Evolutionary conservation across 2,113 vertebrate species (phyloP).

Genomic region (Mesitornis unicolor): DNA sequence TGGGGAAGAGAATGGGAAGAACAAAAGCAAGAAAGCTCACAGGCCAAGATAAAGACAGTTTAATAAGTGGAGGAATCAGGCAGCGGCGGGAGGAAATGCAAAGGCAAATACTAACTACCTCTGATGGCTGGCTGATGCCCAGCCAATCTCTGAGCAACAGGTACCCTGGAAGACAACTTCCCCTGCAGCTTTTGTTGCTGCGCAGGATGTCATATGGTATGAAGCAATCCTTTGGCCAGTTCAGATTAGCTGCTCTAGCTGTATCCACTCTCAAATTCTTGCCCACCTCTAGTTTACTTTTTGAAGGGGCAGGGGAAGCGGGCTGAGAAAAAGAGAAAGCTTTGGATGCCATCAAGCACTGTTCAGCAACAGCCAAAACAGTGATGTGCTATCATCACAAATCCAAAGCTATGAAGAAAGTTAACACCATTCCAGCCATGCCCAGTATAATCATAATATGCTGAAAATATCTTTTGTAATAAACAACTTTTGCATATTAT

Average conservation of each 20-base stretch:
- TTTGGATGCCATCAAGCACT: accelerated
- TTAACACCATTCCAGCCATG: neutral
- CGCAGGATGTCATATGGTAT: neutral
- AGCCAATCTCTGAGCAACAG: neutral
- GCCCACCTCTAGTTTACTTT: accelerated
- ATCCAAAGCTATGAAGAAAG: neutral
- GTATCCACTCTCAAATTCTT: neutral
- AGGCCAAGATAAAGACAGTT: neutral
- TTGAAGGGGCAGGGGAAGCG: neutral
- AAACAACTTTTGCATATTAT: neutral
- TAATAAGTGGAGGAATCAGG: neutral
- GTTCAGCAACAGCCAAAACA: accelerated
- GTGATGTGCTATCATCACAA: accelerated
- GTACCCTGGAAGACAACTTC: neutral
- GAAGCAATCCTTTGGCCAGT: neutral
- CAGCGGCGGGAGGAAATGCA: neutral
- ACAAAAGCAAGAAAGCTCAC: neutral
- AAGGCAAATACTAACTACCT: neutral
- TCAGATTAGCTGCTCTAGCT: neutral
- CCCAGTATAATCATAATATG: neutral
- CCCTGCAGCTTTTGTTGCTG: neutral
- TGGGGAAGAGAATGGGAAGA: neutral
- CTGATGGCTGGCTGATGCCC: neutral
- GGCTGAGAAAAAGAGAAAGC: neutral
- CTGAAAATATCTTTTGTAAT: neutral